A percentile compares a stretch with the other conserved stretches of the same genome.
Conservation (phyloP, 1,140 invertebrate genomes). For the Himalopsyche phryganea region DNA sequence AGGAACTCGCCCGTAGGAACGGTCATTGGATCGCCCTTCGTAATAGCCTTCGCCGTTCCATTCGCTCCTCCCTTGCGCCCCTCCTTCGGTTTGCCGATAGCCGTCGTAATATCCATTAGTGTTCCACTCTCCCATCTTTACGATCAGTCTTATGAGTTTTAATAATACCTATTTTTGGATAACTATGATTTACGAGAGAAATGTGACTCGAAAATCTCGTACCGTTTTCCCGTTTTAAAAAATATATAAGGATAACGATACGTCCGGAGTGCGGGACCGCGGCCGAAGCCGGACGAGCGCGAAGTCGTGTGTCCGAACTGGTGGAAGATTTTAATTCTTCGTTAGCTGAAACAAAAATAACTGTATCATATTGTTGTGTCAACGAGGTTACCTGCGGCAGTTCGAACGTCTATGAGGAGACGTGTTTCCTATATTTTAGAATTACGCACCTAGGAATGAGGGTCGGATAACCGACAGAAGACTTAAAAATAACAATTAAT, state of each 20-base stretch:
- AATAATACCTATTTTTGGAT: too few species aligned
- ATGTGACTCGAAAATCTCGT: background rate
- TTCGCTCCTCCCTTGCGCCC: background rate
- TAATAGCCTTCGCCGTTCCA: too few species aligned
- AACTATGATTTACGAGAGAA: background rate
- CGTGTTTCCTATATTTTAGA: too few species aligned
- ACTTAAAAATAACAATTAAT: background rate
- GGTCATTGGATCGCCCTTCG: too few species aligned
- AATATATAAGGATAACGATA: constrained; percentile 14
- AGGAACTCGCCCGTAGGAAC: background rate
- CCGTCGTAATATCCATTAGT: constrained; percentile 1
- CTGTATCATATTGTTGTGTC: too few species aligned
- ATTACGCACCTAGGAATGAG: background rate
- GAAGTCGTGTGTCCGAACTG: background rate
- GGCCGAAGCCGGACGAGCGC: background rate
- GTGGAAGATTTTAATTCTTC: background rate
- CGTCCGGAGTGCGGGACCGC: background rate
- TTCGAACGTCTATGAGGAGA: too few species aligned
- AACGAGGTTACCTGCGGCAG: too few species aligned
- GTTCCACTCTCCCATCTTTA: constrained; percentile 15
- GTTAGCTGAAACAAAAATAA: too few species aligned
- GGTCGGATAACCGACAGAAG: background rate
- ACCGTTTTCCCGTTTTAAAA: background rate
- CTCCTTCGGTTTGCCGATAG: background rate
- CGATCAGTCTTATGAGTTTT: background rate